Percentiles rank a stretch among this genome's conserved stretches.
phyloP scores from a whole-genome alignment of 2,113 vertebrate genomes.

The Hyperopisus bebe region DNA sequence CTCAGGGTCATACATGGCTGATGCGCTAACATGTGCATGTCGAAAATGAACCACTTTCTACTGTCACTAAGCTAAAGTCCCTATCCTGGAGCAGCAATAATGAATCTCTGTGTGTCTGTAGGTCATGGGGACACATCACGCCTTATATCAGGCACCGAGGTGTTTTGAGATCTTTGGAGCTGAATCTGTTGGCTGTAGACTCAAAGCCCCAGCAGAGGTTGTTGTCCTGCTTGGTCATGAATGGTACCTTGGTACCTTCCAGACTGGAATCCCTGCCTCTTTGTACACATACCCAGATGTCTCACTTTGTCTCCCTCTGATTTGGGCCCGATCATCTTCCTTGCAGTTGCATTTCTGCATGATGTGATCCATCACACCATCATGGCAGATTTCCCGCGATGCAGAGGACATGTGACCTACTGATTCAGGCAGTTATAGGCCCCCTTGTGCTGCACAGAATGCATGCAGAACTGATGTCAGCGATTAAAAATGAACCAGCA shows the following conservation, averaged over 20 bases:
- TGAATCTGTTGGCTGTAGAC: neutral
- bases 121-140: slow-evolving; percentile 43
- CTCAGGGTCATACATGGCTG: neutral
- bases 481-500: neutral
- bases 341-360: neutral
- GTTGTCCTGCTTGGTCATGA: neutral
- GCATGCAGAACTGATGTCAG: neutral
- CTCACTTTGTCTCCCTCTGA: neutral
- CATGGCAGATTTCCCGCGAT: neutral
- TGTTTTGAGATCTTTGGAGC: neutral
- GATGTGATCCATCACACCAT: neutral
- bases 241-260: neutral
- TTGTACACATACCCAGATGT: neutral
- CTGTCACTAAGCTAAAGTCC: slow-evolving; percentile 19
- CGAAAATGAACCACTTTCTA: slow-evolving; percentile 26
- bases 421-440: neutral
- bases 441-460: neutral
- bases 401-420: neutral
- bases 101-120: slow-evolving; percentile 24
- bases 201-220: neutral
- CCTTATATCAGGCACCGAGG: neutral
- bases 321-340: neutral
- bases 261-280: neutral
- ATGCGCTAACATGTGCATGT: neutral
- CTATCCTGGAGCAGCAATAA: slow-evolving; percentile 34